Conservation (phyloP, 2,888 invertebrate genomes). For the Drepana falcataria region DNA sequence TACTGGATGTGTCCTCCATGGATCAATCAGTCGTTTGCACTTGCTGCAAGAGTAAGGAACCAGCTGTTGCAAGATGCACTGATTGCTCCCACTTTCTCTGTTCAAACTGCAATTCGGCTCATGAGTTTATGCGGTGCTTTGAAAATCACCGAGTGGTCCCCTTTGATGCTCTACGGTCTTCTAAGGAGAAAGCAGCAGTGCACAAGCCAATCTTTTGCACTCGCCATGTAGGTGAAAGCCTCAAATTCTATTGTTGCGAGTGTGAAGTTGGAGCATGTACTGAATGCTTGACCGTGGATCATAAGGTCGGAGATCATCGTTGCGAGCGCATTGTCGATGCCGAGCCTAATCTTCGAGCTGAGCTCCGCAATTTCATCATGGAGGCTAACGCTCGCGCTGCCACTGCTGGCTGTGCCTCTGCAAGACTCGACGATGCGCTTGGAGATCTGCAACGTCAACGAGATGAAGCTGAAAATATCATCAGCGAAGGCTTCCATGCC, state of each 20-base stretch:
- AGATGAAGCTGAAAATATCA: conserved; percentile 89
- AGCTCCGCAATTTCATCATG: conserved; percentile 84
- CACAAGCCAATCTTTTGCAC: conserved; percentile 94
- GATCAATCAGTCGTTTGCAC: conserved; percentile 89
- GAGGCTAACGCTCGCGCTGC: conserved; percentile 88
- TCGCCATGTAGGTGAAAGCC: conserved; percentile 88
- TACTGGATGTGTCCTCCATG: conserved; percentile 89
- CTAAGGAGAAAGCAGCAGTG: conserved; percentile 88
- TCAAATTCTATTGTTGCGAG: conserved; percentile 92
- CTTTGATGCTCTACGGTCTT: conserved; percentile 90
- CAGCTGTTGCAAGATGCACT: conserved; percentile 94
- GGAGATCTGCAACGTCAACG: conserved; percentile 92
- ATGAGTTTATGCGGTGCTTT: conserved; percentile 97
- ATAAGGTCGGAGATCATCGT: conserved; percentile 89
- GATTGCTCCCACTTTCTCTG: conserved; percentile 97
- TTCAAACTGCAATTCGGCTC: conserved; percentile 95
- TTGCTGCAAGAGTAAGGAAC: conserved; percentile 96
- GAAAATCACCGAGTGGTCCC: conserved; percentile 95
- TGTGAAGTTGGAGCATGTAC: conserved; percentile 93
- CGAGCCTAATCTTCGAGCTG: conserved; percentile 87
- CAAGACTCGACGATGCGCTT: conserved; percentile 86
- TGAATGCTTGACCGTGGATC: conserved; percentile 90
- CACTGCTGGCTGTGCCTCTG: conserved; percentile 86
- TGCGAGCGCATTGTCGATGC: conserved; percentile 90
- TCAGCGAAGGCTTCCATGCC: conserved; percentile 88